phyloP scores from a whole-genome alignment of 2,797 vertebrate genomes.

The Potorous gilbertii region DNA sequence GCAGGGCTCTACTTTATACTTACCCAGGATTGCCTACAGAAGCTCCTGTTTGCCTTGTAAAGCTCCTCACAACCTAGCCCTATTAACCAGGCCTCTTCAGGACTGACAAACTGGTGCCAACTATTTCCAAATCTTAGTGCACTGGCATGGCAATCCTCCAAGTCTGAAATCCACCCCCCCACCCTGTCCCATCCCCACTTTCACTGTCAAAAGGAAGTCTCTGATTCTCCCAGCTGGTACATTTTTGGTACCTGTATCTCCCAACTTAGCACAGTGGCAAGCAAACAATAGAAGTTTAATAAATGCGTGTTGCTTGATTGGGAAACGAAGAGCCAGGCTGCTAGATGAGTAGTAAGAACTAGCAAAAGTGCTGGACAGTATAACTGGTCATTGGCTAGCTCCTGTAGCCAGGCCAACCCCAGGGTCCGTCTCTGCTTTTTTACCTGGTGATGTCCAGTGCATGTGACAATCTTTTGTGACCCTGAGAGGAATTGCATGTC shows the following conservation, averaged over 20 bases:
- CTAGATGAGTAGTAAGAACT: not conserved
- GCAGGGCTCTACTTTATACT: no score
- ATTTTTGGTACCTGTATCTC: not conserved
- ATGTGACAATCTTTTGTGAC: slow-evolving; percentile 91
- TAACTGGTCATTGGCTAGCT: not conserved
- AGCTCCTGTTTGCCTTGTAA: no score
- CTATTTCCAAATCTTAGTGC: not conserved
- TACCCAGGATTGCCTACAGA: not conserved
- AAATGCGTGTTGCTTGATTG: not conserved
- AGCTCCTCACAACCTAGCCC: not conserved
- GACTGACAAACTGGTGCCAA: not conserved
- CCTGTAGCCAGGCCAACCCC: not conserved
- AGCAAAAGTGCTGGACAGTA: no score
- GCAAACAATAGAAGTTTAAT: not conserved
- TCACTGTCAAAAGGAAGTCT: not conserved
- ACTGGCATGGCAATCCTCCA: not conserved
- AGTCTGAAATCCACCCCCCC: not conserved
- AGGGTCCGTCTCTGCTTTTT: not conserved
- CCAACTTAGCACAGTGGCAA: not conserved
- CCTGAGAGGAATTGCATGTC: slow-evolving; percentile 92
- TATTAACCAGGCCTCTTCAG: not conserved
- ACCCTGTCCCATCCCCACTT: no score
- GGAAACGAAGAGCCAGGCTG: not conserved
- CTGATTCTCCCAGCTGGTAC: not conserved
- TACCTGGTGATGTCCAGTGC: slow-evolving; percentile 91